A percentile compares a stretch with the other conserved stretches of the same genome.
Conservation (phyloP, 2,797 vertebrate species). For the Enteromius afrohamiltoni region DNA sequence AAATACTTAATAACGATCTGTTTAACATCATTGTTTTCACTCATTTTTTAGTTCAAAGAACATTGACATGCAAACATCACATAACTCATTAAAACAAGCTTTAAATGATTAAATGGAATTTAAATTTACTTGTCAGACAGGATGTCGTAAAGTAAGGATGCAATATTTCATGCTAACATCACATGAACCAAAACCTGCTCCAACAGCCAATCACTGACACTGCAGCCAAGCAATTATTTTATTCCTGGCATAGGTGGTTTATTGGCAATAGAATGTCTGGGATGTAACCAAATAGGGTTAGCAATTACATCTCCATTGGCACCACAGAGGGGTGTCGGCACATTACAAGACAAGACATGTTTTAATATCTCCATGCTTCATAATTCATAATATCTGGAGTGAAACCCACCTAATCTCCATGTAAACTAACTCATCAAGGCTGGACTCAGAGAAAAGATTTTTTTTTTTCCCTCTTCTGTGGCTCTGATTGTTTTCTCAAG, state of each 20-base stretch:
- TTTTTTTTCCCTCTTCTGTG: not conserved
- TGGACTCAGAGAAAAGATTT: not conserved
- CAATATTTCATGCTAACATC: not conserved
- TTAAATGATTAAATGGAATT: not conserved
- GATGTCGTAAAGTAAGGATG: not conserved
- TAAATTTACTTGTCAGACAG: not conserved
- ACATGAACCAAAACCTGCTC: not conserved
- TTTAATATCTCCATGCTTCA: constrained; percentile 46
- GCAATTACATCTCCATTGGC: constrained; percentile 58
- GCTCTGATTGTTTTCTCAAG: constrained; percentile 32
- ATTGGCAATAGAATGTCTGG: constrained; percentile 51
- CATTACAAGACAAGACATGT: constrained; percentile 55
- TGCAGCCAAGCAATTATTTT: constrained; percentile 42
- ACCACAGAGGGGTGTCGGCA: constrained; percentile 32
- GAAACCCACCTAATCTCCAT: constrained; percentile 46
- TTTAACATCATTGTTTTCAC: not conserved
- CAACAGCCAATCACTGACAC: constrained; percentile 9
- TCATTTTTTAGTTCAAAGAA: not conserved
- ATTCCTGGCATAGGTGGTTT: constrained; percentile 33
- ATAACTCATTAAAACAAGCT: not conserved
- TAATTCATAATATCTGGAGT: constrained; percentile 31
- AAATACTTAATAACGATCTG: not conserved
- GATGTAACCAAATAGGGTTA: constrained; percentile 48
- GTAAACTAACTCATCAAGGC: constrained; percentile 19
- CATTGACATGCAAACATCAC: not conserved